These are phyloP conservation scores for Eulemur albifrons DNA, from an alignment of 2,797 vertebrate species.

Conservation along the genomic window DNA sequence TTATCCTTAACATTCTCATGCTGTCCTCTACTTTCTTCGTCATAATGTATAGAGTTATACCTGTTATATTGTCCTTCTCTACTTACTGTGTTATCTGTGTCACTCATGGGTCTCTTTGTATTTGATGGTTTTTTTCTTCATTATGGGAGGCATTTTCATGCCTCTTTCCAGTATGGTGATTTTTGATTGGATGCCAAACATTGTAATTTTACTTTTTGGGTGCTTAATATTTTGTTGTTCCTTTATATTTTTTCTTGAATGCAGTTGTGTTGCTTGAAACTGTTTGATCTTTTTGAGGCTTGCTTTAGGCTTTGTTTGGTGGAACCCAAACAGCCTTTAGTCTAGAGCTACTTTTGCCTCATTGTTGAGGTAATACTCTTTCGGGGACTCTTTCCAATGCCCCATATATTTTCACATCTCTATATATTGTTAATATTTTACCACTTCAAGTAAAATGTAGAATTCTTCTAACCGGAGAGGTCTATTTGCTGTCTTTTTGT, in stretches of 20 bases:
- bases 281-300: not conserved
- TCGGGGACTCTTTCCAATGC: not conserved
- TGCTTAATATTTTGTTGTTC: not conserved
- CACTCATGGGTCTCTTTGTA: not conserved
- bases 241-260: not conserved
- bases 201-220: not conserved
- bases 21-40: not conserved
- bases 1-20: not conserved
- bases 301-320: not conserved
- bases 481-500: not conserved
- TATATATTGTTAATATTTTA: not conserved
- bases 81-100: not conserved
- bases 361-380: not conserved
- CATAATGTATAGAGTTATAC: accelerated
- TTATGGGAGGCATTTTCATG: not conserved
- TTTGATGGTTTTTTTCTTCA: not conserved
- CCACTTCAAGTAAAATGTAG: not conserved
- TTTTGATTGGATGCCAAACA: not conserved
- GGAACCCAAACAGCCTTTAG: not conserved
- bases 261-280: not conserved
- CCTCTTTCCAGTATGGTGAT: not conserved
- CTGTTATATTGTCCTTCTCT: not conserved
- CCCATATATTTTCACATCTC: not conserved
- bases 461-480: not conserved
- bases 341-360: too few relatives aligned